Evolutionary conservation across 1,140 invertebrate species (phyloP), one percentile per base, ranked within the genome.

Genomic region (Penaeus indicus): DNA sequence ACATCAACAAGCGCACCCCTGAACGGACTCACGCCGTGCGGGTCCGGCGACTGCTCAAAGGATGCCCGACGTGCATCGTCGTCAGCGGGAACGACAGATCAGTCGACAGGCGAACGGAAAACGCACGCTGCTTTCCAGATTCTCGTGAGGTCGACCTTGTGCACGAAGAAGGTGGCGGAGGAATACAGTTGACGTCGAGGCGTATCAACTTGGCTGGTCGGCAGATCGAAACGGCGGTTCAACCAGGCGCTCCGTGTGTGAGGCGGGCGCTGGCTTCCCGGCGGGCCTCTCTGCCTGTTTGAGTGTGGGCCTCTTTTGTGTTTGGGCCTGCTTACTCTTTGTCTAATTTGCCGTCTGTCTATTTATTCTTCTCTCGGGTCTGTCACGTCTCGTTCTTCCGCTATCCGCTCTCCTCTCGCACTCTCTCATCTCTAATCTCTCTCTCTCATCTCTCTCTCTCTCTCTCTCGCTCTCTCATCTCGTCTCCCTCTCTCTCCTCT

Each of bases 131-230:
- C 93, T 99, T 99, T 99, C 94, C 98, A 99, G 92, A 98, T 97
- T 93, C 94, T 99, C 32, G 95, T 99, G 0, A 94, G 99, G 63
- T 98, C 98, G 0, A 99, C 98, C 0, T 93, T 99, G 0, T 99
- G 98, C 92, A 97, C 97, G 0, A 98, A 98, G 93, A 96, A 97
- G 91, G 98, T 99, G 0, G 97, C 98, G 0, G 98, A 99, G 94
- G 97, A 99, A 92, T 98, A 98, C 92, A 95, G 79, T 93, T 99
- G 0, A 97, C 97, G 95, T 95, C 18, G 98, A 99, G 93, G 99
- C 99, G 0, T 99, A n/a, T 99, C 93, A 98, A 99, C 92, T n/a
- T 99, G 99, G 99, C 94, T 99, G 67, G 96, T 99, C 89, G 99
- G 99, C 92, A 99, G 95, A 99, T 99, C 87, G 98, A 99, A 94